These are phyloP conservation scores for Heliconius charithonia DNA, from an alignment of 2,888 invertebrate genomes.

Conservation along the genomic window DNA sequence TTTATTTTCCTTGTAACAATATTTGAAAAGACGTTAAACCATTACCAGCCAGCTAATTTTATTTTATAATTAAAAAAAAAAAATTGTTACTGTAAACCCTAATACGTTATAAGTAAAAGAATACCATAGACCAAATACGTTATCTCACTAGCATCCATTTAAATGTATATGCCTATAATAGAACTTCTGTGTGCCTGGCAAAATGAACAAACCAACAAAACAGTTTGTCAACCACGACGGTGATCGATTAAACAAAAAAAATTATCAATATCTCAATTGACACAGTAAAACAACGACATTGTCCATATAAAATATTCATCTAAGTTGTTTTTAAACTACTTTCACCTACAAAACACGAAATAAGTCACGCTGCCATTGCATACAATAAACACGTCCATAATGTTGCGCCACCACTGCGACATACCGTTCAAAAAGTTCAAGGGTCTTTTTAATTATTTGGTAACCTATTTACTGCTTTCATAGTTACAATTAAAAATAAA, in stretches of 20 bases:
- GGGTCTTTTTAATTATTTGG: neutral
- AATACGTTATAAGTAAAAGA: too few species aligned
- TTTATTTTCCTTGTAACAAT: too few species aligned
- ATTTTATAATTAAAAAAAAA: too few species aligned
- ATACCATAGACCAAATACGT: too few species aligned
- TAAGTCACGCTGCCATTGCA: neutral
- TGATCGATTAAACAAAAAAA: neutral
- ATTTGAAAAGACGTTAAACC: too few species aligned
- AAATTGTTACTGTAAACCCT: too few species aligned
- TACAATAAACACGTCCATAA: neutral
- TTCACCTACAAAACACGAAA: slow-evolving; percentile 5
- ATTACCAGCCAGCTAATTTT: too few species aligned
- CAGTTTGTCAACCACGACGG: neutral
- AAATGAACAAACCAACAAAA: too few species aligned
- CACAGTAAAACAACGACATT: neutral
- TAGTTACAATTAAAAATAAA: neutral
- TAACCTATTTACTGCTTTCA: neutral
- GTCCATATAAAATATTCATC: neutral
- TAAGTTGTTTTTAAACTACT: neutral
- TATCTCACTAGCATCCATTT: too few species aligned
- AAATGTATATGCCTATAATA: too few species aligned
- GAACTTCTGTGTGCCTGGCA: too few species aligned
- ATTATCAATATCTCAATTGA: neutral
- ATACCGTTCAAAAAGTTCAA: neutral
- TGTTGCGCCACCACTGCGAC: neutral